phyloP scores from a whole-genome alignment of 2,888 invertebrate genomes.

The Meloe dianella region DNA sequence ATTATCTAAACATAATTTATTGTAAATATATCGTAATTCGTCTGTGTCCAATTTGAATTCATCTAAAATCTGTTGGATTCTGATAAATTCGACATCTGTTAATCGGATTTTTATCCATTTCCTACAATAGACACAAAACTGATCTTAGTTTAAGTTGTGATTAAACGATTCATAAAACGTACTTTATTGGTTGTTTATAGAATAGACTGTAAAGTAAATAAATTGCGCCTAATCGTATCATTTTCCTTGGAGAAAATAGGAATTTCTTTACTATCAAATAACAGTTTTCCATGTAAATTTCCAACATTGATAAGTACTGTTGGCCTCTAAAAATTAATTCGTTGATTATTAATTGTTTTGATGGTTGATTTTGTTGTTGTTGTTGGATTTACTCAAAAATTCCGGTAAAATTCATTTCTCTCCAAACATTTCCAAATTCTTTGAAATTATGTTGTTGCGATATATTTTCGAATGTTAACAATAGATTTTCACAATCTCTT shows the following conservation, averaged over 20 bases:
- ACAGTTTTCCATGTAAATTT: conserved; percentile 43
- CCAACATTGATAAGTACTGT: conserved; percentile 37
- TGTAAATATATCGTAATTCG: conserved; percentile 47
- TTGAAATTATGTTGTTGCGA: conserved; percentile 39
- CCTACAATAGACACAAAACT: neutral
- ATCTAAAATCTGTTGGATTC: conserved; percentile 42
- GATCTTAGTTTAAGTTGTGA: neutral
- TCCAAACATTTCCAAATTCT: conserved; percentile 47
- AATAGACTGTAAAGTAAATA: conserved; percentile 52
- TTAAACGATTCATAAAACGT: conserved; percentile 26
- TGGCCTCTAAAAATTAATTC: conserved; percentile 40
- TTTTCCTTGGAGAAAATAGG: conserved; percentile 39
- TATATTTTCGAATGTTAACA: conserved; percentile 42
- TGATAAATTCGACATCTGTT: conserved; percentile 43
- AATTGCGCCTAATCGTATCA: conserved; percentile 48
- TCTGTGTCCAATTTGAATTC: no score
- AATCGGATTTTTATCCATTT: conserved; percentile 48
- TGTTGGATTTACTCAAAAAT: conserved; percentile 47
- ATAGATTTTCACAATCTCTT: conserved; percentile 46
- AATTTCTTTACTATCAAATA: conserved; percentile 48
- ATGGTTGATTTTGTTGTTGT: no score
- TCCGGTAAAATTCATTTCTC: conserved; percentile 42
- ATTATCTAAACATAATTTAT: conserved; percentile 45
- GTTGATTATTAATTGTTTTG: neutral
- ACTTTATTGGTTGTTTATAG: conserved; percentile 53